phyloP scores from a whole-genome alignment of 2,797 vertebrate genomes.

The Hyperoplus lanceolatus region DNA sequence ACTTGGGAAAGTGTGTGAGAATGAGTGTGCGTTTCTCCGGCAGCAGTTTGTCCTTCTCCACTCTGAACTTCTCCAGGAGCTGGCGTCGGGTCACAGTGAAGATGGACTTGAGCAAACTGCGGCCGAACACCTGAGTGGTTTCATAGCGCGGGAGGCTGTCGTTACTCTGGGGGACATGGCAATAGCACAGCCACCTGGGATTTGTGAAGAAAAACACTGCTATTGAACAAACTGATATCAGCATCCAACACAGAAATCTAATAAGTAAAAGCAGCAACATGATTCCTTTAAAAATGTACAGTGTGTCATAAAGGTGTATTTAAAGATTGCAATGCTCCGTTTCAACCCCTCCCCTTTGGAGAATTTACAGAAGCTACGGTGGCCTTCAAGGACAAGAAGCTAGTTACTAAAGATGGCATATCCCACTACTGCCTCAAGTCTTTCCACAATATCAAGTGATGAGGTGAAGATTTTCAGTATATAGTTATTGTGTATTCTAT shows the following conservation, averaged over 20 bases:
- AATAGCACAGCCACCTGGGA: slow-evolving; percentile 96
- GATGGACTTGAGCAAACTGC: slow-evolving; percentile 97
- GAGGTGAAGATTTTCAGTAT: too few relatives aligned
- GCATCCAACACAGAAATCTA: background rate
- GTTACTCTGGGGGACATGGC: slow-evolving; percentile 98
- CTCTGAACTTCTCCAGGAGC: slow-evolving; percentile 97
- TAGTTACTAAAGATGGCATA: too few relatives aligned
- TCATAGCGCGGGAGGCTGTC: slow-evolving; percentile 97
- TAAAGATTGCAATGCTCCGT: too few relatives aligned
- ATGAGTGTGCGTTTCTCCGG: slow-evolving; percentile 98
- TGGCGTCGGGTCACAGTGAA: slow-evolving; percentile 97
- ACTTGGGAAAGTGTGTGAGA: slow-evolving; percentile 99
- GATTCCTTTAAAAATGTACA: background rate
- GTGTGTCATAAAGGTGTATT: too few relatives aligned
- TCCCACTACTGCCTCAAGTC: too few relatives aligned
- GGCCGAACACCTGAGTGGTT: slow-evolving; percentile 97
- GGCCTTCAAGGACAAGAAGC: too few relatives aligned
- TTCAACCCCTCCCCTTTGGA: too few relatives aligned
- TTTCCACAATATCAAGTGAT: too few relatives aligned
- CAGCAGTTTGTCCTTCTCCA: slow-evolving; percentile 98
- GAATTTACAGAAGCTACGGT: too few relatives aligned
- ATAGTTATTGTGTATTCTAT: too few relatives aligned
- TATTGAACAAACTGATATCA: background rate
- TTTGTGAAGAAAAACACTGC: background rate
- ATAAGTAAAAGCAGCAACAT: background rate